These are phyloP conservation scores for Microplitis demolitor DNA, from an alignment of 1,140 invertebrate genomes.

Conservation along the genomic window DNA sequence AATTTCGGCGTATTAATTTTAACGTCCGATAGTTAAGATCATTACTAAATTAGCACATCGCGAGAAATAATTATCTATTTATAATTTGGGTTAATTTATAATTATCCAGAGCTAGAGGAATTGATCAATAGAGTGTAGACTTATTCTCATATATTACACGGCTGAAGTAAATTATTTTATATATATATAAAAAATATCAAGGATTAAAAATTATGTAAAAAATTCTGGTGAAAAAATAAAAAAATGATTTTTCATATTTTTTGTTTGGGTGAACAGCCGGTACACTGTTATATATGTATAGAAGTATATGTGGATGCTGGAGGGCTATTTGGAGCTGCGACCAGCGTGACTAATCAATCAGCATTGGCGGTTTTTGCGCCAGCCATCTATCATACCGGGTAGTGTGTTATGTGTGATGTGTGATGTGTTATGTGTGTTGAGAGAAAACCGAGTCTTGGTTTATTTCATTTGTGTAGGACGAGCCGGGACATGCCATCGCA, in stretches of 20 bases:
- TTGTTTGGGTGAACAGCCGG: neutral
- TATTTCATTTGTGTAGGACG: conserved; percentile 26
- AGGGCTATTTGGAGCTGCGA: conserved; percentile 36
- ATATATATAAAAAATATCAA: neutral
- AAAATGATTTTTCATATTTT: neutral
- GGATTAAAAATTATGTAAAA: neutral
- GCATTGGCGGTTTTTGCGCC: conserved; percentile 59
- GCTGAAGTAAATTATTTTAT: no score
- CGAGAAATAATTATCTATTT: no score
- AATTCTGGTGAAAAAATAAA: no score
- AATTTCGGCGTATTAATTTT: no score
- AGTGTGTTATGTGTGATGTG: no score
- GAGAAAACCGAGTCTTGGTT: neutral
- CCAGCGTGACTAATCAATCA: conserved; percentile 60
- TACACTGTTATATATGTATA: neutral
- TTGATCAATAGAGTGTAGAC: no score
- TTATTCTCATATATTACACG: no score
- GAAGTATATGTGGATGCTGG: neutral
- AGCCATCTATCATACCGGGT: conserved; percentile 54
- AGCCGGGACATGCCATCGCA: conserved; percentile 52
- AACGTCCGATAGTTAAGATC: no score
- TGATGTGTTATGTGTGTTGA: neutral
- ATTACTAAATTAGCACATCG: no score
- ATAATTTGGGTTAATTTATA: no score
- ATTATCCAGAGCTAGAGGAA: no score